phyloP scores from a whole-genome alignment of 2,888 invertebrate species.

The Ellobium chinense region DNA sequence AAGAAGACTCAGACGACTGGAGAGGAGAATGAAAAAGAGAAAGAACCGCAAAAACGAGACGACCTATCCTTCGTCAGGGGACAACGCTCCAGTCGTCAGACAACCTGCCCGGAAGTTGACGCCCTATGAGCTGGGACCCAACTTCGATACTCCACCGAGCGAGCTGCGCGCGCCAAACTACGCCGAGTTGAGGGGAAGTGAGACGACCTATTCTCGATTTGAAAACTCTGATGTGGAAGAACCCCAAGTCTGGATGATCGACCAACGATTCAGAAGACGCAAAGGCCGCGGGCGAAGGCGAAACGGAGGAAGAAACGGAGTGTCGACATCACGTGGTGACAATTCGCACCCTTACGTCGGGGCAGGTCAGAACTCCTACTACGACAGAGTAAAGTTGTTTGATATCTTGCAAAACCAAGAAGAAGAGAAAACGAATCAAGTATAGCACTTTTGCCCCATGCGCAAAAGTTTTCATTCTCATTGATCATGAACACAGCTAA shows the following conservation, averaged over 20 bases:
- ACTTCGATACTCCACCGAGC: neutral
- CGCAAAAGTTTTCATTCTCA: too few relatives aligned
- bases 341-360: neutral
- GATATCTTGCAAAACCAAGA: conserved; percentile 30
- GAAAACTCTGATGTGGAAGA: neutral
- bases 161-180: neutral
- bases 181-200: conserved; percentile 6
- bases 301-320: neutral
- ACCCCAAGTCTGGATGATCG: conserved; percentile 24
- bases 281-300: neutral
- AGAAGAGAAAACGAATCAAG: neutral
- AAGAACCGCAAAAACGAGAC: neutral
- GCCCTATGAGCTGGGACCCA: neutral
- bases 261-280: neutral
- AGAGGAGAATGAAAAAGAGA: neutral
- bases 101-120: neutral
- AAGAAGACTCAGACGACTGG: neutral
- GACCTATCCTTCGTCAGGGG: neutral
- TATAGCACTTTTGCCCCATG: neutral
- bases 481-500: too few relatives aligned
- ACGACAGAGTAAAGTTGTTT: conserved; percentile 45
- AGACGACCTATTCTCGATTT: neutral
- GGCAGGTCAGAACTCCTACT: conserved; percentile 24
- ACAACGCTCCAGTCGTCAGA: neutral
- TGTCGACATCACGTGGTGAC: neutral